Evolutionary conservation across 2,797 vertebrate genomes (phyloP), one percentile per base, ranked within the genome.

Genomic region (Eidolon dupreanum): DNA sequence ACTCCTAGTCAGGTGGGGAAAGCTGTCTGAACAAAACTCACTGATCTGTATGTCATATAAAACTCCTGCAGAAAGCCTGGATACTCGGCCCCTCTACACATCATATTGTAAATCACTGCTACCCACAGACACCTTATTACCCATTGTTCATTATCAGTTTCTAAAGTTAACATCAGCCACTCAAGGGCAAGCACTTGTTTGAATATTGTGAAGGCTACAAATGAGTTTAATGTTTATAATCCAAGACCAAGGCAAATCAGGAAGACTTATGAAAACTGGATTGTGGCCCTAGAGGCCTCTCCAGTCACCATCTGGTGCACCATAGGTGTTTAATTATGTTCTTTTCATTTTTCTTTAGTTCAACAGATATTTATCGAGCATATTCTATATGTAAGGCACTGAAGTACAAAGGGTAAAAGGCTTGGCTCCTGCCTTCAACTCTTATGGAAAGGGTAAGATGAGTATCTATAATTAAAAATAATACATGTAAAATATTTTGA

Each of bases 311-410:
- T 93, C 63, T 77, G 94, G 36, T 26, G 4, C 24, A 7, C 33
- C 31, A 19, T 49, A n/a, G 59, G 51, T 86, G 36, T 88, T 77
- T 71, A 49, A 31, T 92, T 13, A 10, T 16, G 3, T 65, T 66
- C n/a, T 70, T 82, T 88, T 68, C 46, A 75, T 87, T 74, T 94
- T 94, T 81, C 70, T 79, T 77, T 31, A 71, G 38, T 66, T 90
- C 46, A 86, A 68, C 71, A 93, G 70, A 78, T 78, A 88, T 75
- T 84, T 86, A 26, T 66, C 0, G 5, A 88, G 20, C 51, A 55
- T 24, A 16, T 66, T 31, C 79, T 46, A 6, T 12, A 31, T 5
- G 24, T 2, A 68, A 66, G 63, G 61, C 24, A 8, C 66, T 38
- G n/a, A 8, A 38, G 59, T 79, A 38, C 19, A 51, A 83, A 53